phyloP scores from a whole-genome alignment of 2,797 vertebrate species.

The Lerista edwardsae region DNA sequence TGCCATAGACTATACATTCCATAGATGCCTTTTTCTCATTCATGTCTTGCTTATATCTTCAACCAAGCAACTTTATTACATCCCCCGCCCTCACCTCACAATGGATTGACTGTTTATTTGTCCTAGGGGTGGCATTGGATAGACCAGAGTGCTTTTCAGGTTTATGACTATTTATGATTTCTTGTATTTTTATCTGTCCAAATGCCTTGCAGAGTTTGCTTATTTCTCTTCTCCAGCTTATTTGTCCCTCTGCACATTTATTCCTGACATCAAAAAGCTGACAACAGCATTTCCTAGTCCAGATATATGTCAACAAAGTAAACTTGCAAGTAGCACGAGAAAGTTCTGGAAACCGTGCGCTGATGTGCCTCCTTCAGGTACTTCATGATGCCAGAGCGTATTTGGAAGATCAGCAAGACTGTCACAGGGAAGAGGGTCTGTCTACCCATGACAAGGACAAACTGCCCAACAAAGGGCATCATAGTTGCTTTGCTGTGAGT shows the following conservation, averaged over 20 bases:
- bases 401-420: not conserved
- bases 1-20: not conserved
- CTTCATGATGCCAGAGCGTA: not conserved
- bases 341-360: not conserved
- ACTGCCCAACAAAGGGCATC: too few species aligned
- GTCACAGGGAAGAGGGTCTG: not conserved
- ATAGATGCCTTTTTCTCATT: not conserved
- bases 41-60: not conserved
- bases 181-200: constrained; percentile 35
- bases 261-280: constrained; percentile 29
- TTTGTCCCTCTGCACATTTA: constrained; percentile 1
- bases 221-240: constrained; percentile 13
- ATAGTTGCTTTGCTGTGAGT: too few species aligned
- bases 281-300: constrained; percentile 12
- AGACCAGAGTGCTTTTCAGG: constrained; percentile 14
- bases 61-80: constrained; percentile 1
- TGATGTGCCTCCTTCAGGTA: not conserved
- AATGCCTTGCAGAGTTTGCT: constrained; percentile 13
- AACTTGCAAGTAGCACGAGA: not conserved
- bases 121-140: constrained; percentile 22
- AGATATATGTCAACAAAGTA: constrained; percentile 16
- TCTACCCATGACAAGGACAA: too few species aligned
- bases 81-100: not conserved
- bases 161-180: constrained; percentile 28
- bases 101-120: constrained; percentile 11